Conservation (phyloP, 1,140 invertebrate species). For the Rhysida immarginata region DNA sequence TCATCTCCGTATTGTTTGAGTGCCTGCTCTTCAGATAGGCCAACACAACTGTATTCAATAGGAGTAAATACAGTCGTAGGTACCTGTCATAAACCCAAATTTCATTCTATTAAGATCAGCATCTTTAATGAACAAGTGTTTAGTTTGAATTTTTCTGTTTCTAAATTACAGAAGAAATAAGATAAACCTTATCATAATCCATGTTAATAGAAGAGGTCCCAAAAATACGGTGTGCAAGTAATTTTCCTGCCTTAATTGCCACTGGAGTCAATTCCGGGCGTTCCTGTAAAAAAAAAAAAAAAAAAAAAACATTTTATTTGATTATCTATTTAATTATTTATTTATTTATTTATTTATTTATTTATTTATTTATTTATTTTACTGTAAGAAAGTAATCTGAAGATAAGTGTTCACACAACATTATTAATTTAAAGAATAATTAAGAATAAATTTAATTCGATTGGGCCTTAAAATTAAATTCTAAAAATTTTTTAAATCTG, state of each 20-base stretch:
- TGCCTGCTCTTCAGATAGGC: conserved; percentile 82
- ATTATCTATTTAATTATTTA: no score
- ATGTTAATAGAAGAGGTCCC: background rate
- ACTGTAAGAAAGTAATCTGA: no score
- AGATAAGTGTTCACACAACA: no score
- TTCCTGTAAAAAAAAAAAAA: conserved; percentile 7
- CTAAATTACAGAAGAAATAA: background rate
- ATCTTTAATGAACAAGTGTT: background rate
- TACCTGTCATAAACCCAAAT: no score
- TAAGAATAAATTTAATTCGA: no score
- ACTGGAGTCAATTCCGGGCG: conserved; percentile 89
- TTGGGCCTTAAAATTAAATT: no score
- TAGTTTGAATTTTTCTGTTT: background rate
- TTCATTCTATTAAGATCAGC: no score
- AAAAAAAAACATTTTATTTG: no score
- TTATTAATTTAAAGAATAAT: no score
- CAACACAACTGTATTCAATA: conserved; percentile 87
- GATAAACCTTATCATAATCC: conserved; percentile 6
- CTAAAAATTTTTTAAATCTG: no score
- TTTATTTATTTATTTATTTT: no score
- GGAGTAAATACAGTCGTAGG: conserved; percentile 96
- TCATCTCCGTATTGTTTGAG: conserved; percentile 40
- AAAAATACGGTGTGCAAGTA: conserved; percentile 43
- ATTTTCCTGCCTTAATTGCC: conserved; percentile 80
- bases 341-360: no score